Base-by-base conservation (phyloP, 2,113 vertebrate species). In the Enhydra lutris region DNA sequence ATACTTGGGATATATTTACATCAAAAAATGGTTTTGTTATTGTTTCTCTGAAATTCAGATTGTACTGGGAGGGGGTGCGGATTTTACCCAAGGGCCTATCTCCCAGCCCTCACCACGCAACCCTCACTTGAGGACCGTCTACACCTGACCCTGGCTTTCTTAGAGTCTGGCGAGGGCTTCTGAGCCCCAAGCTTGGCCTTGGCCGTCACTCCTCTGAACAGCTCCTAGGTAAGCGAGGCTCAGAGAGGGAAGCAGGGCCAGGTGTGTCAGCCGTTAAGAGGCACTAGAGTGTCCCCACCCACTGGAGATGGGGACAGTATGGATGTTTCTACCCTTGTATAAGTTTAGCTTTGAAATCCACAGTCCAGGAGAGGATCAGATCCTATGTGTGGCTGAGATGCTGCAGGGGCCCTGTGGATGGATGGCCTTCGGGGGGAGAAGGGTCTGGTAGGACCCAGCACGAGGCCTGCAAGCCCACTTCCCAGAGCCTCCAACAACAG, bases 251-350 rank as follows among this genome's bases (percentile, higher is more conserved):
- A 6, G 17, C 45, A 47, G 24, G 42, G 45, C 84, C 29, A 6
- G 2, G 31, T 18, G 47, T 42, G n/a, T 79, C 2, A 23, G 47
- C 18, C 36, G 50, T 36, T 9, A 6, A 6, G 55, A 7, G 3
- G 6, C 6, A 0, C 7, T n/a, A 63, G 10, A 45, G 20, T 31
- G 21, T 42, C 61, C 39, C 36, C 12, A 12, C n/a, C 36, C 23
- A 4, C n/a, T 7, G 12, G 61, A 13, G 10, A 36, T 1, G 0
- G 13, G 39, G 26, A 45, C 50, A 24, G 1, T 18, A 15, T 0
- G 8, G 7, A 2, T 39, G 11, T 17, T 26, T 39, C 55, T 7
- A 63, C 59, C 21, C 17, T 39, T 0, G 0, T 3, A 34, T 6
- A 13, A 55, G 69, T 24, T 21, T 17, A 26, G 23, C 52, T 39